Base-by-base conservation (phyloP, 2,113 vertebrate genomes). In the Saccopteryx bilineata region DNA sequence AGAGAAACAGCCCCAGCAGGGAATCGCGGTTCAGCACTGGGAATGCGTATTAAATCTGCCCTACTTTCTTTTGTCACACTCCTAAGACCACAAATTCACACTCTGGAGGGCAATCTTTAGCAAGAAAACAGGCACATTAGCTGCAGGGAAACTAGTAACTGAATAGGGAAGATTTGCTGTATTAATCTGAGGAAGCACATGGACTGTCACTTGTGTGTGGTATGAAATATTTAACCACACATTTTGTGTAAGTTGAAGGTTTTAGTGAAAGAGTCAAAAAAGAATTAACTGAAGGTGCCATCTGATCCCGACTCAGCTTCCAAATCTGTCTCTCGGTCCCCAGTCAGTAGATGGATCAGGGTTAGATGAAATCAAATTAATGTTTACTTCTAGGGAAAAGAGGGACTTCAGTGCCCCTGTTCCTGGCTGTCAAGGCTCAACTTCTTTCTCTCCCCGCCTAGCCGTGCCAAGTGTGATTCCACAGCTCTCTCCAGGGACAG, bases 231-330 rank as follows among this genome's bases (percentile, higher is more conserved):
- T 3, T 50, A 46, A 61, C 31, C 52, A 60, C 28, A 71, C 9
- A 24, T 23, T 69, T 88, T 8, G 8, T 46, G 31, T 90, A 84
- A 52, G 33, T 78, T 28, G 39, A 90, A 21, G 61, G 28, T 39
- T 89, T 68, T 54, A 39, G 39, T 68, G 61, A 58, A 31, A 4
- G 52, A 76, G 71, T 87, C 93, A n/a, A 90, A 94, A 46, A 18
- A 19, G 31, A 69, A 39, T 13, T 54, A 31, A 23, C 54, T 28
- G 9, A 23, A 83, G 87, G 23, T 21, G n/a, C n/a, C n/a, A n/a
- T n/a, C n/a, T n/a, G n/a, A n/a, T n/a, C n/a, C n/a, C n/a, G n/a
- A n/a, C n/a, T 69, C 4, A 8, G 12, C 39, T 84, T 75, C 52
- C 69, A 52, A 54, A 84, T 76, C 87, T 3, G 11, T 31, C 52